Conservation (phyloP, 2,113 vertebrate species). For the Ascaphus truei region DNA sequence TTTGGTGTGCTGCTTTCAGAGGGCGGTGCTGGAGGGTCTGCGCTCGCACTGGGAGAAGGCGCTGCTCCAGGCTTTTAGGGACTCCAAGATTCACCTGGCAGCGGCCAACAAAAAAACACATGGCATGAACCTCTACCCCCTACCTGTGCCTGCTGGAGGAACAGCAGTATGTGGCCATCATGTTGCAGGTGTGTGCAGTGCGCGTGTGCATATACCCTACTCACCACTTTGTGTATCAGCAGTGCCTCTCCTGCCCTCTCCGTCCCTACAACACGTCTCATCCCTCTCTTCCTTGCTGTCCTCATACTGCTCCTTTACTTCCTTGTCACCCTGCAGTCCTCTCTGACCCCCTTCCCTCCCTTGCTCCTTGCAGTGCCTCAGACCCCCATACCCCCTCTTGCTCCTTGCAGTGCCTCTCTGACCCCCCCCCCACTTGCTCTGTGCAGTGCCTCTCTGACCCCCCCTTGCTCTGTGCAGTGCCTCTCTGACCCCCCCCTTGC, state of each 20-base stretch:
- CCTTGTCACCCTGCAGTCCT: neutral
- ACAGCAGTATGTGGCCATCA: conserved; percentile 74
- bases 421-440: too few relatives aligned
- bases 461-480: too few relatives aligned
- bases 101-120: neutral
- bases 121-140: conserved; percentile 66
- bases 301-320: neutral
- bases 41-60: conserved; percentile 60
- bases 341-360: neutral
- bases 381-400: too few relatives aligned
- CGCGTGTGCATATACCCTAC: too few relatives aligned
- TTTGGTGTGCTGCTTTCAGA: conserved; percentile 51
- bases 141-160: conserved; percentile 80
- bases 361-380: too few relatives aligned
- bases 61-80: conserved; percentile 63
- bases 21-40: conserved; percentile 63
- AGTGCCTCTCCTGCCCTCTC: too few relatives aligned
- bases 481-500: too few relatives aligned
- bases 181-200: conserved; percentile 70
- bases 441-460: too few relatives aligned
- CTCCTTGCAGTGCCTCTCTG: too few relatives aligned
- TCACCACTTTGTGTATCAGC: too few relatives aligned
- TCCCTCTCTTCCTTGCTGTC: neutral
- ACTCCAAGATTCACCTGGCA: conserved; percentile 59
- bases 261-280: too few relatives aligned